phyloP scores from a whole-genome alignment of 2,797 vertebrate species.

The Poeciliopsis turneri region DNA sequence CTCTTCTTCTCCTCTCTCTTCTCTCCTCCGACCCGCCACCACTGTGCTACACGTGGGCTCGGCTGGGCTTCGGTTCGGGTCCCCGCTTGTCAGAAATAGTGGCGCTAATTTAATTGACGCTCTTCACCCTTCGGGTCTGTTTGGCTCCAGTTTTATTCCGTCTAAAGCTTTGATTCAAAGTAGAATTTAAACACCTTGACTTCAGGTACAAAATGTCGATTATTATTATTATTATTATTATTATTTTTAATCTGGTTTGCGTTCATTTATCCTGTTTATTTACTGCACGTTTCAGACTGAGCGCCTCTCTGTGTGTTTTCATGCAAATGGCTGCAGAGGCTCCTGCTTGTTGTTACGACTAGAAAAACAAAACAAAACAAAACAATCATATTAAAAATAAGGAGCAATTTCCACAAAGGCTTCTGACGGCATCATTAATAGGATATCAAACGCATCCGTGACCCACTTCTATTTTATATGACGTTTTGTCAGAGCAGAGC shows the following conservation, averaged over 20 bases:
- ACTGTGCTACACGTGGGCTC: slow-evolving; percentile 63
- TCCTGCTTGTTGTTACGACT: slow-evolving; percentile 10
- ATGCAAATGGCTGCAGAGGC: slow-evolving; percentile 1
- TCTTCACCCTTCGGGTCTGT: not conserved
- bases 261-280: not conserved
- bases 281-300: not conserved
- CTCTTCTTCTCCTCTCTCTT: slow-evolving; percentile 6
- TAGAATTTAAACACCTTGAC: not conserved
- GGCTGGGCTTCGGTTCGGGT: slow-evolving; percentile 14
- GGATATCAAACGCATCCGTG: slow-evolving; percentile 33
- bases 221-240: too few species aligned
- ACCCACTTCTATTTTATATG: slow-evolving; percentile 8
- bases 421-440: slow-evolving; percentile 36
- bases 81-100: slow-evolving; percentile 43
- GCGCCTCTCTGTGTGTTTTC: not conserved
- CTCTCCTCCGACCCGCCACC: slow-evolving; percentile 44
- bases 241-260: not conserved
- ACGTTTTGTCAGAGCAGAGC: not conserved
- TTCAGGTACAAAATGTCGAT: too few species aligned
- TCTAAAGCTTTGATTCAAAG: not conserved
- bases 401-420: slow-evolving; percentile 5
- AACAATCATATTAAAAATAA: not conserved
- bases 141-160: too few species aligned
- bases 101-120: slow-evolving; percentile 58
- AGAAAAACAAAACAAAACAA: not conserved